These are phyloP conservation scores for Geopemphigus sp. DNA, from an alignment of 1,140 invertebrate species.

Conservation along the genomic window DNA sequence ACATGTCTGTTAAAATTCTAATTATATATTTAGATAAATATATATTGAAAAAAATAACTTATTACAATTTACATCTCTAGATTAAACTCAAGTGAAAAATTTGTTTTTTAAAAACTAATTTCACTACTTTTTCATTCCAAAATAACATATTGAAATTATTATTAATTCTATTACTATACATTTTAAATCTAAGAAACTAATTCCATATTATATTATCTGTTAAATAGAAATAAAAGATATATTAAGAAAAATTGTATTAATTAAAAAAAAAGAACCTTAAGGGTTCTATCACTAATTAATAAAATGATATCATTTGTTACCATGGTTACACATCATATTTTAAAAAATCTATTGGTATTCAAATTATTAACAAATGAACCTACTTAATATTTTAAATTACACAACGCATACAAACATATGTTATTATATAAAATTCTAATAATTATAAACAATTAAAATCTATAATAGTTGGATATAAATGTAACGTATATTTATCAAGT, in stretches of 20 bases:
- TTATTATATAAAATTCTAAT: too few species aligned
- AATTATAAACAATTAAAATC: too few species aligned
- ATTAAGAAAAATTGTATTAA: too few species aligned
- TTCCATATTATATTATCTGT: too few species aligned
- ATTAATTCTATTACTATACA: background rate
- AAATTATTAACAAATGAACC: background rate
- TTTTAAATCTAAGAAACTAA: background rate
- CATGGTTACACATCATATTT: slow-evolving; percentile 34
- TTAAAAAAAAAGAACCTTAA: too few species aligned
- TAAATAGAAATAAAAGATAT: too few species aligned
- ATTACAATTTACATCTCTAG: slow-evolving; percentile 23
- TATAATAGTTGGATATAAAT: too few species aligned
- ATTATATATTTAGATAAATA: background rate
- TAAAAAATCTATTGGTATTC: background rate
- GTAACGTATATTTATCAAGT: too few species aligned
- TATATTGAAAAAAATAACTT: slow-evolving; percentile 13
- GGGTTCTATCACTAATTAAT: too few species aligned
- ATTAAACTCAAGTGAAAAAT: slow-evolving; percentile 47
- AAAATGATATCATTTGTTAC: slow-evolving; percentile 6
- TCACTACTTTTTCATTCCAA: slow-evolving; percentile 19
- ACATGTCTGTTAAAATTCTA: slow-evolving; percentile 21
- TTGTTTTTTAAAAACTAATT: slow-evolving; percentile 2
- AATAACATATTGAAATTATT: background rate
- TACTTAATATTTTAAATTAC: background rate
- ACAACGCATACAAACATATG: background rate